Conservation (phyloP, 2,113 vertebrate species). For the Thalassoma bifasciatum region DNA sequence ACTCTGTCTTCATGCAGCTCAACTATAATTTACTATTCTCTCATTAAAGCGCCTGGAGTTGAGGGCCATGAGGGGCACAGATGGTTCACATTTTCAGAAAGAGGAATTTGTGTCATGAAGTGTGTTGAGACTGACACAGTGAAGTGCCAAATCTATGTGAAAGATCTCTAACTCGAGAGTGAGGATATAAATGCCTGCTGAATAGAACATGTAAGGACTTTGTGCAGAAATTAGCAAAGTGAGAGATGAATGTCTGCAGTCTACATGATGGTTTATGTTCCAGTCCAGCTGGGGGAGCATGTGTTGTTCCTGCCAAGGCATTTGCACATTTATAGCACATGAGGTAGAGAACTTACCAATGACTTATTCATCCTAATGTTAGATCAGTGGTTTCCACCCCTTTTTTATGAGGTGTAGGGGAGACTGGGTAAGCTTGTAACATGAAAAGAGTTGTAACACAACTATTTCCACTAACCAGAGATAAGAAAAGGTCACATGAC, state of each 20-base stretch:
- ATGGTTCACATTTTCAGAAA: slow-evolving; percentile 75
- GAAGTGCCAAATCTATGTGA: slow-evolving; percentile 65
- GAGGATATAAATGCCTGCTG: slow-evolving; percentile 20
- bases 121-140: slow-evolving; percentile 51
- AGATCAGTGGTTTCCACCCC: not conserved
- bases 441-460: no score
- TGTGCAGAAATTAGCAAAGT: slow-evolving; percentile 21
- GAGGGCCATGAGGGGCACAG: slow-evolving; percentile 55
- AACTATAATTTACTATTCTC: slow-evolving; percentile 37
- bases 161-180: slow-evolving; percentile 48
- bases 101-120: slow-evolving; percentile 58
- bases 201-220: slow-evolving; percentile 15
- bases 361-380: not conserved
- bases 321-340: slow-evolving; percentile 43
- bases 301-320: slow-evolving; percentile 32
- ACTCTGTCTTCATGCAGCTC: slow-evolving; percentile 16
- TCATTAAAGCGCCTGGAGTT: slow-evolving; percentile 49
- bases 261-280: slow-evolving; percentile 15
- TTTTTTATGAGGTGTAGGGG: not conserved
- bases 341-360: slow-evolving; percentile 27
- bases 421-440: not conserved
- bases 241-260: slow-evolving; percentile 13
- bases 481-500: no score
- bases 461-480: no score
- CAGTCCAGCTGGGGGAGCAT: slow-evolving; percentile 11